Base-by-base conservation (phyloP, 2,113 vertebrate species). In the Dromiciops gliroides region DNA sequence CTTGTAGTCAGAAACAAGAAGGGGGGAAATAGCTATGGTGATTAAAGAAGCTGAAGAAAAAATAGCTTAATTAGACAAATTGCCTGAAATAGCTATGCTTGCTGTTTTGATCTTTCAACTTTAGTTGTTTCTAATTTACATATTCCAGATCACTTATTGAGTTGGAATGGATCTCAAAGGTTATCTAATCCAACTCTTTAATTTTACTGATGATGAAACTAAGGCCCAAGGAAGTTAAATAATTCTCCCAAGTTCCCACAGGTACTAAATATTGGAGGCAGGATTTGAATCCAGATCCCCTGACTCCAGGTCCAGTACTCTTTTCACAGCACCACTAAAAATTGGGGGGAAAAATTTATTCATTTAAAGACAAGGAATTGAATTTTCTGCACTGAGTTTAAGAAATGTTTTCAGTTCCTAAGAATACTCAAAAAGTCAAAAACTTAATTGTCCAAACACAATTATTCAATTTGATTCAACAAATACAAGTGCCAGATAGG, bases 391-490 rank as follows among this genome's bases (percentile, higher is more conserved):
- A 83, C n/a, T 44, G 37, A 83, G 16, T 91, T 3, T 93, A 89
- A 96, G 24, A 91, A 0, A 23, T 9, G 0, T 28, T 90, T 94
- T 88, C 0, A 67, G 6, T 97, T 97, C 95, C 0, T 1, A 52
- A 96, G 56, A 56, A 83, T 60, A 14, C 48, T 95, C 48, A 75
- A 31, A 96, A 96, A 97, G 50, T 96, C 31, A 96, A 91, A 93
- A 95, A 96, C 91, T 96, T 37, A 26, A 26, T 93, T 97, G 92
- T 96, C 95, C 51, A 51, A 97, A 96, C 67, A 92, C 95, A 67
- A 83, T 83, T 8, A 10, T 90, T 48, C 26, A 31, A 28, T 90
- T 90, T 49, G 47, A 95, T 92, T 97, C 89, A 97, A 95, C 93
- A 97, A 98, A 95, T 50, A 48, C 97, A 96, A 96, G 51, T 96